A percentile compares a stretch with the other conserved stretches of the same genome.
phyloP scores from a whole-genome alignment of 2,113 vertebrate species.

The Elaphurus davidianus region DNA sequence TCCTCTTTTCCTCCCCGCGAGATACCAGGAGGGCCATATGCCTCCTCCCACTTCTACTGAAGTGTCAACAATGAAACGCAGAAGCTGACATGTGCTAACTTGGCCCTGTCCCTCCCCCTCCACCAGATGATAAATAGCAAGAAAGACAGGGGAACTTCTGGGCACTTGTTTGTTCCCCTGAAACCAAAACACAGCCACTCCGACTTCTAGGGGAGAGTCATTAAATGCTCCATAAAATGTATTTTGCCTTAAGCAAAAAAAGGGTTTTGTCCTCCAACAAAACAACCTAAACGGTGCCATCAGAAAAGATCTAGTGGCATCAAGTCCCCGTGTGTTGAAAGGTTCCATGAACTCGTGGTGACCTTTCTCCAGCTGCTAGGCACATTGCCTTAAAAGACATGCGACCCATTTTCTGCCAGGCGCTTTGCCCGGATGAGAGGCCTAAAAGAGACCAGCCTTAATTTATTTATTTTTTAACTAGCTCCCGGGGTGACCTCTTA shows the following conservation, averaged over 20 bases:
- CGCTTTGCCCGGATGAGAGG: background rate
- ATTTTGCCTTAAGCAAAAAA: conserved; percentile 26
- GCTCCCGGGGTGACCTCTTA: background rate
- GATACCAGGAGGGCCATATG: conserved; percentile 51
- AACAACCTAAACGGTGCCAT: background rate
- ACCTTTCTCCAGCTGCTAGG: conserved; percentile 47
- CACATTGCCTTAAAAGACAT: conserved; percentile 7
- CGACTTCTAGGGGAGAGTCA: background rate
- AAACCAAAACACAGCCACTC: background rate
- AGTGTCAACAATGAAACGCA: conserved; percentile 56
- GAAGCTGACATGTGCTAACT: conserved; percentile 18
- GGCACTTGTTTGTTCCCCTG: background rate
- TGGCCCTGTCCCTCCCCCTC: background rate
- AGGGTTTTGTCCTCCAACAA: conserved; percentile 39
- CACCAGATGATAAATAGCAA: background rate
- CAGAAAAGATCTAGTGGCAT: background rate
- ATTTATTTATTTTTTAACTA: background rate
- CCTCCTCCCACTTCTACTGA: conserved; percentile 39
- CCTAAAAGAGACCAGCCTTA: background rate
- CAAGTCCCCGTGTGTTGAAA: background rate
- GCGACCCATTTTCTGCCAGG: background rate
- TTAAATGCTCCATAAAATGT: background rate
- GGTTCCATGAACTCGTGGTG: background rate
- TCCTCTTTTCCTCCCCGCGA: background rate
- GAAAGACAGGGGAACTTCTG: background rate